phyloP scores from a whole-genome alignment of 2,888 invertebrate genomes.

The Rosalia funebris region DNA sequence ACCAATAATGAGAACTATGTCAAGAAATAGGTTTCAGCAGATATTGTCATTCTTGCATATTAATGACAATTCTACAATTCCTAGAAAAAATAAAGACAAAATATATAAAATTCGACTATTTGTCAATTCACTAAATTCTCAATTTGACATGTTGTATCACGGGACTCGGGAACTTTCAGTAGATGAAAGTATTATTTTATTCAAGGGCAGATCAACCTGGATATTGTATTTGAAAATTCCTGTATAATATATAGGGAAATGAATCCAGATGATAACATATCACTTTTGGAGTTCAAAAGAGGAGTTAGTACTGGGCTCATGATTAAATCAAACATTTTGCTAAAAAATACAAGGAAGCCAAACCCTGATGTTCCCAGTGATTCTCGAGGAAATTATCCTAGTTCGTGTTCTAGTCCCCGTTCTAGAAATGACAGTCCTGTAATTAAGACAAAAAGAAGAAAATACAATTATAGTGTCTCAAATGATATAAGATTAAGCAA shows the following conservation, averaged over 20 bases:
- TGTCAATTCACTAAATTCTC: slow-evolving; percentile 14
- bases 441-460: too few species aligned
- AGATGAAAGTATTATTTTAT: slow-evolving; percentile 24
- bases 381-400: too few species aligned
- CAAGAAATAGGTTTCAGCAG: slow-evolving; percentile 19
- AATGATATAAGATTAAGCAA: too few species aligned
- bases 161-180: slow-evolving; percentile 11
- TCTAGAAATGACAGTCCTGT: too few species aligned
- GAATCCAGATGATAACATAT: background rate
- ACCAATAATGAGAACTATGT: slow-evolving; percentile 10
- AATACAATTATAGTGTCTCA: too few species aligned
- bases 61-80: slow-evolving; percentile 23
- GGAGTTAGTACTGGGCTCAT: background rate
- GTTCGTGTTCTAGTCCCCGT: too few species aligned
- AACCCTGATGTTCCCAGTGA: too few species aligned
- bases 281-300: background rate
- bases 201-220: slow-evolving; percentile 15
- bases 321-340: too few species aligned
- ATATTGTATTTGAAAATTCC: background rate
- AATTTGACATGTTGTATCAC: slow-evolving; percentile 13
- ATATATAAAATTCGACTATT: slow-evolving; percentile 20
- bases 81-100: slow-evolving; percentile 19
- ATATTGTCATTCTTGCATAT: slow-evolving; percentile 13
- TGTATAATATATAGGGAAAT: background rate
- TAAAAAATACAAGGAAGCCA: too few species aligned